phyloP scores from a whole-genome alignment of 2,888 invertebrate genomes.

The Cantharis rufa region DNA sequence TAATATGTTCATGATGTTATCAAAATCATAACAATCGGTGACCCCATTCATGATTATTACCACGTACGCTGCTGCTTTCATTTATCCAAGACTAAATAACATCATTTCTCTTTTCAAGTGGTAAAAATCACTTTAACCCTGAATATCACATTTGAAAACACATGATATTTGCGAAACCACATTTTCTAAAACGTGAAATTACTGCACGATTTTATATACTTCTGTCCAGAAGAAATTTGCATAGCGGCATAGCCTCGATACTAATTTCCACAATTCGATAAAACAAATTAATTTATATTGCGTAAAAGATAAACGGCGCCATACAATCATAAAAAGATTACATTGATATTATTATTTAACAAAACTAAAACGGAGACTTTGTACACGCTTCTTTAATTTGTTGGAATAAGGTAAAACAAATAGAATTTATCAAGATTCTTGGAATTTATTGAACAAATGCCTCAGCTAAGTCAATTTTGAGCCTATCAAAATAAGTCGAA shows the following conservation, averaged over 20 bases:
- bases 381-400: not conserved
- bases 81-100: not conserved
- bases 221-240: slow-evolving; percentile 2
- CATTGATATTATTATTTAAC: not conserved
- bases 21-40: not conserved
- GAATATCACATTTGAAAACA: slow-evolving; percentile 4
- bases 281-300: slow-evolving; percentile 14
- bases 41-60: not conserved
- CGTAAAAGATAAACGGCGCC: slow-evolving; percentile 25
- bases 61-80: not conserved
- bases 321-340: slow-evolving; percentile 20
- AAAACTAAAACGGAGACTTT: slow-evolving; percentile 12
- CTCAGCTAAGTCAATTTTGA: not conserved
- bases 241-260: not conserved
- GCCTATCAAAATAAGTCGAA: not conserved
- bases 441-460: not conserved
- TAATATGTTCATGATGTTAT: not conserved
- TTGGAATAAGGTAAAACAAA: not conserved
- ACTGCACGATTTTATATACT: not conserved
- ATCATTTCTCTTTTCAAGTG: not conserved
- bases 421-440: not conserved
- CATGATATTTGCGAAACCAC: slow-evolving; percentile 8
- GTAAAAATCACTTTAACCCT: not conserved
- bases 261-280: slow-evolving; percentile 11
- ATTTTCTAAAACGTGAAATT: slow-evolving; percentile 20